A percentile compares a stretch with the other conserved stretches of the same genome.
Evolutionary conservation across 2,888 invertebrate genomes (phyloP).

Genomic region (Saturnia pavonia): DNA sequence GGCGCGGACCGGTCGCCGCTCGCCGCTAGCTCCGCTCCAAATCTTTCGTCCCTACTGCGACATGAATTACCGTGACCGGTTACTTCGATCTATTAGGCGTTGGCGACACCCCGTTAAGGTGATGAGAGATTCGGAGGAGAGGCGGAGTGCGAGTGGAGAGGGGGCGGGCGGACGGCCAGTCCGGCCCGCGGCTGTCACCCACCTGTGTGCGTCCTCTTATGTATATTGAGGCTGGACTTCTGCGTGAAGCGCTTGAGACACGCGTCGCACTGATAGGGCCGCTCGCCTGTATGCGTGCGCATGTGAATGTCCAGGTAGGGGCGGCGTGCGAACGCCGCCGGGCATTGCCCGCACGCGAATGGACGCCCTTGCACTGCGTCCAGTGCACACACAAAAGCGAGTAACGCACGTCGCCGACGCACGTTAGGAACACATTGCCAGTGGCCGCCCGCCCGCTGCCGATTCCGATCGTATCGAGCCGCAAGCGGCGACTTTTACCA

Average conservation of each 20-base stretch:
- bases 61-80: slow-evolving; percentile 19
- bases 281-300: slow-evolving; percentile 83
- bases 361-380: slow-evolving; percentile 79
- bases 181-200: slow-evolving; percentile 78
- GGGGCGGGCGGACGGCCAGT: slow-evolving; percentile 71
- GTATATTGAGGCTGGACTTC: slow-evolving; percentile 91
- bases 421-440: slow-evolving; percentile 36
- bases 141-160: slow-evolving; percentile 52
- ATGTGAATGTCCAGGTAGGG: slow-evolving; percentile 79
- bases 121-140: slow-evolving; percentile 54
- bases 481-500: slow-evolving; percentile 39
- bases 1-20: slow-evolving; percentile 78
- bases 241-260: slow-evolving; percentile 91
- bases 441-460: slow-evolving; percentile 58
- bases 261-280: slow-evolving; percentile 86
- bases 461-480: slow-evolving; percentile 46
- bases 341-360: slow-evolving; percentile 74
- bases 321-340: slow-evolving; percentile 76
- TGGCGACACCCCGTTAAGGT: background rate
- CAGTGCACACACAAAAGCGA: slow-evolving; percentile 82
- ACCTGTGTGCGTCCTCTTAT: slow-evolving; percentile 89
- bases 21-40: slow-evolving; percentile 73
- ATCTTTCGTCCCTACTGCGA: slow-evolving; percentile 40
- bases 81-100: background rate
- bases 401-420: slow-evolving; percentile 81